These are phyloP conservation scores for Poeciliopsis turneri DNA, from an alignment of 2,797 vertebrate species.

Conservation along the genomic window DNA sequence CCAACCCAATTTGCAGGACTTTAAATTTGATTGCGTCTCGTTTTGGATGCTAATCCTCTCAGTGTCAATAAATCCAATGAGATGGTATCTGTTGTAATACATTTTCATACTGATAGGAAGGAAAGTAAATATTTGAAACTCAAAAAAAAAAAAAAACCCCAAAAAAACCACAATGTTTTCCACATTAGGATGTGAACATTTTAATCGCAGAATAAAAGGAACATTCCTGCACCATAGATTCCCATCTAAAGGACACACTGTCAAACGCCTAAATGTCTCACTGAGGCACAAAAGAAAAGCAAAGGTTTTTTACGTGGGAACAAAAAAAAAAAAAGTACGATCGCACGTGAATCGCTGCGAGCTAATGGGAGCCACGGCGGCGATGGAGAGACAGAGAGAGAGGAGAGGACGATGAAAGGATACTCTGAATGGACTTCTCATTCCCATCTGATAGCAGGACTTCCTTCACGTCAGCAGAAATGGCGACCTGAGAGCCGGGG, in stretches of 20 bases:
- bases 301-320: constrained; percentile 28
- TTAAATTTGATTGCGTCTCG: not conserved
- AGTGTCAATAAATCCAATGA: constrained; percentile 4
- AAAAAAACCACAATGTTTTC: not conserved
- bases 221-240: constrained; percentile 12
- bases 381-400: constrained; percentile 39
- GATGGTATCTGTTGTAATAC: not conserved
- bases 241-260: not conserved
- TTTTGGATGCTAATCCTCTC: not conserved
- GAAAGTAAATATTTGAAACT: too few species aligned
- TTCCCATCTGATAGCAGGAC: constrained; percentile 99
- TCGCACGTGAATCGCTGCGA: constrained; percentile 49
- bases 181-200: not conserved
- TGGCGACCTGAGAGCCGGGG: constrained; percentile 91
- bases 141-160: too few species aligned
- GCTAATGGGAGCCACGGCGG: constrained; percentile 27
- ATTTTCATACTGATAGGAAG: not conserved
- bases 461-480: constrained; percentile 99
- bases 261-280: constrained; percentile 7
- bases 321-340: not conserved
- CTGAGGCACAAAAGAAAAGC: constrained; percentile 21
- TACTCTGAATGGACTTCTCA: constrained; percentile 99
- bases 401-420: constrained; percentile 84
- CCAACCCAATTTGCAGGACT: not conserved
- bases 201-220: not conserved